Base-by-base conservation (phyloP, 1,140 invertebrate species). In the Philopotamus ludificatus region DNA sequence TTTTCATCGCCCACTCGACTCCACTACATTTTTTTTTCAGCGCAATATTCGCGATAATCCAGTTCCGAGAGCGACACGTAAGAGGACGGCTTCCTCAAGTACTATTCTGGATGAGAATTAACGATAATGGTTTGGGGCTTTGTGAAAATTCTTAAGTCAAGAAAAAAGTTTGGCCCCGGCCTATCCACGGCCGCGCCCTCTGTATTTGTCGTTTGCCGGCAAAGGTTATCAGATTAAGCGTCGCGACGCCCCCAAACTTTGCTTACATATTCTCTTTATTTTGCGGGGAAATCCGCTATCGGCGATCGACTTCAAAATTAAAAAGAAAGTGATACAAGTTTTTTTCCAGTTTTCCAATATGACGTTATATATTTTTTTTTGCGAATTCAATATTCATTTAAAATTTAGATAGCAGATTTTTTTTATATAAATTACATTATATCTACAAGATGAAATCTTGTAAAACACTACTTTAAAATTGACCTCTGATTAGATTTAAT, bases 31-130 rank as follows among this genome's bases (percentile, higher is more conserved):
- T 68, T 59, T n/a, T n/a, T n/a, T n/a, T n/a, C n/a, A n/a, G 49
- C 41, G 41, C 63, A 60, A 65, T 65, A 65, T 68, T 62, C 45
- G 47, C 39, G 63, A 51, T 68, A 68, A 68, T 65, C 63, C 63
- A 65, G 57, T 68, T 68, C 65, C 65, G 65, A 68, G 58, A 58
- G 63, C 58, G 67, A 68, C 66, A 68, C 66, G 66, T 68, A 68
- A 68, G 62, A 68, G 62, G 66, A 65, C 58, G 67, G 61, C 58
- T 65, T 63, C 50, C 41, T 20, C 67, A 20, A 65, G 57, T 69
- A 62, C 54, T 60, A 59, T 65, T 64, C 57, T 39, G 54, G 63
- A 65, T 64, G 67, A 69, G 63, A 65, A 69, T 65, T 65, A 69
- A 69, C 63, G 67, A 65, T 69, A 69, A 65, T 69, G 63, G 63